A percentile compares a stretch with the other conserved stretches of the same genome.
These are phyloP conservation scores for Gobionotothen gibberifrons DNA, from an alignment of 2,797 vertebrate genomes.

Conservation along the genomic window DNA sequence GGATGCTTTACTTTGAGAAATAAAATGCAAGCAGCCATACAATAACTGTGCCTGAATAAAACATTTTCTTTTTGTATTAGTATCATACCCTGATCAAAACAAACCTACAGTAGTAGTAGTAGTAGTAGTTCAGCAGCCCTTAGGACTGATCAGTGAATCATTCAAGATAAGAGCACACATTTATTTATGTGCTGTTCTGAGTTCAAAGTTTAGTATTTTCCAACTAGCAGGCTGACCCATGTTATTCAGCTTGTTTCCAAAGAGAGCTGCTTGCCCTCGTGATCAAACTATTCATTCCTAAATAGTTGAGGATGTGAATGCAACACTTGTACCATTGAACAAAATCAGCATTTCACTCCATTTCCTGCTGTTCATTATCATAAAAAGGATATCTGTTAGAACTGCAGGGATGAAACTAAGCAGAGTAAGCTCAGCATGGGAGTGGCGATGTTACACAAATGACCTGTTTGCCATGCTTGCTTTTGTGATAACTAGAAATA, in stretches of 20 bases:
- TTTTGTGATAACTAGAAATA: constrained; percentile 77
- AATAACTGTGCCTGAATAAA: neutral
- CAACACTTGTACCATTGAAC: neutral
- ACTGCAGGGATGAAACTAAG: constrained; percentile 31
- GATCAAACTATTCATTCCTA: neutral
- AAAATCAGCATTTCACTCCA: neutral
- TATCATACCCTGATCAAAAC: neutral
- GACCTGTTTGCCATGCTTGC: constrained; percentile 69
- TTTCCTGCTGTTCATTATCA: constrained; percentile 1
- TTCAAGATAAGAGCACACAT: constrained; percentile 40
- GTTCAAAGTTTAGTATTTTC: constrained; percentile 60
- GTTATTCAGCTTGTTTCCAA: constrained; percentile 42
- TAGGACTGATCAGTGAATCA: neutral
- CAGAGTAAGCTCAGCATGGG: constrained; percentile 39
- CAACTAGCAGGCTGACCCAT: constrained; percentile 26
- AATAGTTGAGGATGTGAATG: neutral
- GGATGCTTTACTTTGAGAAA: neutral
- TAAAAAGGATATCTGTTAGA: constrained; percentile 6
- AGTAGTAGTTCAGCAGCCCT: too few relatives aligned
- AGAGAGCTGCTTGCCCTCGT: constrained; percentile 28
- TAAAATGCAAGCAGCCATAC: neutral
- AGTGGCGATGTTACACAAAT: constrained; percentile 65
- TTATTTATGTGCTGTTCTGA: constrained; percentile 22
- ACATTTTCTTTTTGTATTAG: too few relatives aligned
- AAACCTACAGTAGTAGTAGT: too few relatives aligned